These are phyloP conservation scores for Tetropium fuscum DNA, from an alignment of 2,888 invertebrate species.

Conservation along the genomic window DNA sequence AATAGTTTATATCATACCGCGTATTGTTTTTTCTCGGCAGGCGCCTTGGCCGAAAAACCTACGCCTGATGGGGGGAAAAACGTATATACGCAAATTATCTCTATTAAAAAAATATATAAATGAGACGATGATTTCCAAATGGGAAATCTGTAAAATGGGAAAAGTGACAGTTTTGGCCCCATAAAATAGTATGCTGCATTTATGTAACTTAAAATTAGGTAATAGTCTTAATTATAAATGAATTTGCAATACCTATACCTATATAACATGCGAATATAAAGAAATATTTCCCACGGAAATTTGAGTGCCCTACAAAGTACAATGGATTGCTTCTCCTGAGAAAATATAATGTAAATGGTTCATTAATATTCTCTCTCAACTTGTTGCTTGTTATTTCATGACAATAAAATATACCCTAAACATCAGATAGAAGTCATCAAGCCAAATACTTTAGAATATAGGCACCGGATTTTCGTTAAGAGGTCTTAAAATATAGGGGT, in stretches of 20 bases:
- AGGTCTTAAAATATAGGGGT: too few species aligned
- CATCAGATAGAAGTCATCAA: too few species aligned
- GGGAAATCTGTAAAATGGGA: background rate
- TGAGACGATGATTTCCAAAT: too few species aligned
- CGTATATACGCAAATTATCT: too few species aligned
- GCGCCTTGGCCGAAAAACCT: too few species aligned
- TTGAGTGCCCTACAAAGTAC: constrained; percentile 7
- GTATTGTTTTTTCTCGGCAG: too few species aligned
- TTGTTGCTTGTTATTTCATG: background rate
- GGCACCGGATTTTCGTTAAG: too few species aligned
- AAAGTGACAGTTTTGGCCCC: background rate
- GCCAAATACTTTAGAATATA: too few species aligned
- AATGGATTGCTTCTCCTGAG: constrained; percentile 7
- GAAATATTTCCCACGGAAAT: constrained; percentile 15
- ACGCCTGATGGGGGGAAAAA: too few species aligned
- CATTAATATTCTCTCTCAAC: constrained; percentile 11
- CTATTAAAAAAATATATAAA: too few species aligned
- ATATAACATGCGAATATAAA: background rate
- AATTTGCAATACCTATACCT: constrained; percentile 8
- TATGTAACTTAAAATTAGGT: background rate
- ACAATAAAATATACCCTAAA: too few species aligned
- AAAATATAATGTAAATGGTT: constrained; percentile 9
- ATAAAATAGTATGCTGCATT: background rate
- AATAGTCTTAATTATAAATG: constrained; percentile 1
- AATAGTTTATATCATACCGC: too few species aligned